phyloP scores from a whole-genome alignment of 2,888 invertebrate genomes.

The Rugalucina vietnamica region DNA sequence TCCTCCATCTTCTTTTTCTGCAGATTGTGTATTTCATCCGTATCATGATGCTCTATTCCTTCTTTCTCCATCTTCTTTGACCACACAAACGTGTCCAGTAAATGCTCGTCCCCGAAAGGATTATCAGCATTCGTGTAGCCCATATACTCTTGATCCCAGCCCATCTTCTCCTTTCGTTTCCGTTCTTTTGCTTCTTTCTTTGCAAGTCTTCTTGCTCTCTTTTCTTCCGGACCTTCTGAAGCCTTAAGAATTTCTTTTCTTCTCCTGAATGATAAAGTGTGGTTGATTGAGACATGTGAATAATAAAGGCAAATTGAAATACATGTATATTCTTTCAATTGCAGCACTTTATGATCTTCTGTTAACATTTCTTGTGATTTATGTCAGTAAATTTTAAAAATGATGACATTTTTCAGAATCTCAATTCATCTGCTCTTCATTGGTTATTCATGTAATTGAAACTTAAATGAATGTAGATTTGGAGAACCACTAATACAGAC shows the following conservation, averaged over 20 bases:
- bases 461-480: no score
- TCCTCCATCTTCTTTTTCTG: conserved; percentile 95
- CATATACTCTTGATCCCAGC: conserved; percentile 98
- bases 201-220: conserved; percentile 91
- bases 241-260: conserved; percentile 88
- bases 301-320: background rate
- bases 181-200: conserved; percentile 97
- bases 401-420: no score
- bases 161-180: conserved; percentile 94
- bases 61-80: conserved; percentile 97
- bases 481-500: no score
- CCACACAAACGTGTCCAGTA: conserved; percentile 98
- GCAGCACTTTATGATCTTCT: no score
- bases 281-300: background rate
- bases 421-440: no score
- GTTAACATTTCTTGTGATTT: no score
- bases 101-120: conserved; percentile 98
- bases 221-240: conserved; percentile 97
- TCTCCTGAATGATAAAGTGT: conserved; percentile 58
- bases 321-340: background rate
- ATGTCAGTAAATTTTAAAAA: no score
- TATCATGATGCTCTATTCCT: conserved; percentile 88
- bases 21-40: conserved; percentile 89
- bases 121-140: conserved; percentile 99
- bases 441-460: background rate